Percentiles rank a stretch among this genome's conserved stretches.
Evolutionary conservation across 2,113 vertebrate genomes (phyloP).

Genomic region (Rana temporaria): DNA sequence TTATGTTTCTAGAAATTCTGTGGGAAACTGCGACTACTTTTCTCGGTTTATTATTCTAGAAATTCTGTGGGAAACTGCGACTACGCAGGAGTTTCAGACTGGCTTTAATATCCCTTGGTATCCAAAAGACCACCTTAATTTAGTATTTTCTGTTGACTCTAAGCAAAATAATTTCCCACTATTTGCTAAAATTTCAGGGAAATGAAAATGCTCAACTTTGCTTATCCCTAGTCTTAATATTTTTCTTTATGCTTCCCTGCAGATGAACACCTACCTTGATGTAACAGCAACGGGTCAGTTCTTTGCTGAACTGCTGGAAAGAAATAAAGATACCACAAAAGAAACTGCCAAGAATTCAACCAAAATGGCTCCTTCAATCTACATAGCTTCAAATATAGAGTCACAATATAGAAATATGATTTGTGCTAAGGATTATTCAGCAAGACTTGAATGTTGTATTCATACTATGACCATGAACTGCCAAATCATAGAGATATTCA

Average conservation of each 20-base stretch:
- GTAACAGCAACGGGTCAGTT: not conserved
- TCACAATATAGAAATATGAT: not conserved
- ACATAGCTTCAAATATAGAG: not conserved
- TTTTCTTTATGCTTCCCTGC: slow-evolving; percentile 2
- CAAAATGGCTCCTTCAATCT: not conserved
- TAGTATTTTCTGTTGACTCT: too few species aligned
- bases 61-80: too few species aligned
- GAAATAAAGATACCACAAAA: not conserved
- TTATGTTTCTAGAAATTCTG: too few species aligned
- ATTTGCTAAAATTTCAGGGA: too few species aligned
- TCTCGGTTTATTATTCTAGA: too few species aligned
- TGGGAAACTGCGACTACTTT: too few species aligned
- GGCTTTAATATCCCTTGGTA: too few species aligned
- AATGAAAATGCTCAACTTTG: too few species aligned
- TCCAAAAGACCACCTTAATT: too few species aligned
- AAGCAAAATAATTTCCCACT: too few species aligned
- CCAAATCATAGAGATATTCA: not conserved
- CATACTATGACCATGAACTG: not conserved
- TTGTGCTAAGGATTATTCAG: not conserved
- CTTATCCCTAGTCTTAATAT: not conserved
- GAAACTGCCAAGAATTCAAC: not conserved
- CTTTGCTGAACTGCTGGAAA: not conserved
- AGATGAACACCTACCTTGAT: not conserved
- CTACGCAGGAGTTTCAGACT: too few species aligned
- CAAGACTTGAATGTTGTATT: not conserved